Conservation (phyloP, 2,113 vertebrate species). For the Sciurus niger region DNA sequence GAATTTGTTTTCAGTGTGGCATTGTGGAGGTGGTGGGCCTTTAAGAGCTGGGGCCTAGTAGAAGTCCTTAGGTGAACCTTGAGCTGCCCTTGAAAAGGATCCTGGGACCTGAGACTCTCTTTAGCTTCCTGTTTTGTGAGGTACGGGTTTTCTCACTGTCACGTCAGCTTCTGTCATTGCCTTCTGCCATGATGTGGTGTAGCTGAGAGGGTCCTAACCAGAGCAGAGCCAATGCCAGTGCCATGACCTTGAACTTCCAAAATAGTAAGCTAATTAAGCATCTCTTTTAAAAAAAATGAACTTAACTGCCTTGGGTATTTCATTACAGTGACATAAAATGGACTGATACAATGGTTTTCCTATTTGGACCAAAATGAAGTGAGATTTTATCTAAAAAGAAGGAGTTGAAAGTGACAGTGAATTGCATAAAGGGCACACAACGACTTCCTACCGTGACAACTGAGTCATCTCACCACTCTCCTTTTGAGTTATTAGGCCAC, state of each 20-base stretch:
- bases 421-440: constrained; percentile 76
- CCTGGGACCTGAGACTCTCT: background rate
- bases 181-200: too few relatives aligned
- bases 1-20: background rate
- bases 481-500: constrained; percentile 83
- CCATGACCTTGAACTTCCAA: background rate
- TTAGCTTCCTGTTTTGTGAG: background rate
- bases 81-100: background rate
- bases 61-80: too few relatives aligned
- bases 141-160: too few relatives aligned
- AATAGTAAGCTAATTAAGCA: background rate
- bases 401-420: constrained; percentile 78
- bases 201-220: background rate
- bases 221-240: background rate
- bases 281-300: background rate
- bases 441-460: constrained; percentile 58
- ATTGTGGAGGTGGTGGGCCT: background rate
- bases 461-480: constrained; percentile 69
- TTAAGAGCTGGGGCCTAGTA: too few relatives aligned
- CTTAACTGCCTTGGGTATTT: background rate
- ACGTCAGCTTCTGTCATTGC: too few relatives aligned
- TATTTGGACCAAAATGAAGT: constrained; percentile 74
- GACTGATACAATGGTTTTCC: constrained; percentile 36
- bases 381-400: constrained; percentile 80
- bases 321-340: background rate